These are phyloP conservation scores for Aphrophora alni DNA, from an alignment of 2,888 invertebrate species.

Conservation along the genomic window DNA sequence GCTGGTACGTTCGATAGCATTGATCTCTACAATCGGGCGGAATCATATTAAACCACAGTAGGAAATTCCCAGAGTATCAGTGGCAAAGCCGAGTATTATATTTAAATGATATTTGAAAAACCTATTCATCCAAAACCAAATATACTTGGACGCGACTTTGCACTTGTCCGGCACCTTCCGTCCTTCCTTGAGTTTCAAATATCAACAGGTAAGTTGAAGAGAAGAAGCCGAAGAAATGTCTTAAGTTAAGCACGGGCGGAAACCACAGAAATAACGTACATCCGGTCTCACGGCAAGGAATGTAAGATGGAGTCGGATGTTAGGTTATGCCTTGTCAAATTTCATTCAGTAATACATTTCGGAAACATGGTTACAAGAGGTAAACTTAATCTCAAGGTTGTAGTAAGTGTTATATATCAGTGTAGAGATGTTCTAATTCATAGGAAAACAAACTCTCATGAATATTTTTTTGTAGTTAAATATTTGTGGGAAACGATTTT, in stretches of 20 bases:
- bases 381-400: too few species aligned
- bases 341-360: not conserved
- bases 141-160: not conserved
- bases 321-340: not conserved
- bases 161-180: not conserved
- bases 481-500: too few species aligned
- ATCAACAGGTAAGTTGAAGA: slow-evolving; percentile 5
- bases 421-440: too few species aligned
- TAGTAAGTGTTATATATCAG: not conserved
- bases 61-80: too few species aligned
- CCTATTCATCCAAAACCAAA: not conserved
- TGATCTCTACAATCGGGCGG: too few species aligned
- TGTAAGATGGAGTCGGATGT: not conserved
- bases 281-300: not conserved
- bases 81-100: too few species aligned
- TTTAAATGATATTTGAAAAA: too few species aligned
- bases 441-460: too few species aligned
- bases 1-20: too few species aligned
- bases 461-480: too few species aligned
- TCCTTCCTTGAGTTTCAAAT: not conserved
- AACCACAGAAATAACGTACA: not conserved
- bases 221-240: not conserved
- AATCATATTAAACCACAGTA: too few species aligned
- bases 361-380: not conserved
- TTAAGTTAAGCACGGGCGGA: not conserved